Evolutionary conservation across 2,113 vertebrate genomes (phyloP), one percentile per base, ranked within the genome.

Genomic region (Junco hyemalis): DNA sequence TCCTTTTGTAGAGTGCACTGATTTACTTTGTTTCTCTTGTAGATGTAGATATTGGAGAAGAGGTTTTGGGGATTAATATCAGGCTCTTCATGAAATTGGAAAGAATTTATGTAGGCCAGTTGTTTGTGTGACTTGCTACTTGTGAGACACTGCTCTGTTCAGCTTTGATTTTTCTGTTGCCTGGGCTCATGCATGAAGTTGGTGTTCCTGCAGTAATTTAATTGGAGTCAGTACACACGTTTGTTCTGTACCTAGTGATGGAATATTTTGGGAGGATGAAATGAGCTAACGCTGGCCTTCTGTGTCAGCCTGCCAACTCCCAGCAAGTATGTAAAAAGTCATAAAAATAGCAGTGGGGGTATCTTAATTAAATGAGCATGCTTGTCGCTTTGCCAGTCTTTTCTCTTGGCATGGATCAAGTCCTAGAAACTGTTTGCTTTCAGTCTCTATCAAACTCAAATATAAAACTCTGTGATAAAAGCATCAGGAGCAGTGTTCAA

Each of bases 321-420:
- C 71, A 95, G 94, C 65, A 88, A 96, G 72, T 86, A 86, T 81
- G 60, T 74, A 93, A 87, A 88, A 94, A 95, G 72, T 94, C 26
- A 56, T 84, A 93, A 91, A 95, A 89, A 82, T 72, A 87, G 66
- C 77, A 71, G 57, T 94, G 83, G 76, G 82, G 65, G 90, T 88
- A 50, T 88, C 84, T 88, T 91, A 81, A 88, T 96, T 78, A 86
- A 94, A 60, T 68, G 83, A 93, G 59, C 66, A 72, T 90, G 82
- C 88, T 90, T 93, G 90, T 90, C 1, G 0, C 50, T 83, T n/a
- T 90, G 95, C 86, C 93, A 94, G 65, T 65, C 77, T 91, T 86
- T 65, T 65, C 51, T 78, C 50, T 96, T 95, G 85, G 76, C 84
- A 78, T 48, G 48, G 35, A 71, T 88, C 33, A 51, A 36, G 80